Evolutionary conservation across 2,888 invertebrate genomes (phyloP), one percentile per base, ranked within the genome.

Genomic region (Erpobdella octoculata): DNA sequence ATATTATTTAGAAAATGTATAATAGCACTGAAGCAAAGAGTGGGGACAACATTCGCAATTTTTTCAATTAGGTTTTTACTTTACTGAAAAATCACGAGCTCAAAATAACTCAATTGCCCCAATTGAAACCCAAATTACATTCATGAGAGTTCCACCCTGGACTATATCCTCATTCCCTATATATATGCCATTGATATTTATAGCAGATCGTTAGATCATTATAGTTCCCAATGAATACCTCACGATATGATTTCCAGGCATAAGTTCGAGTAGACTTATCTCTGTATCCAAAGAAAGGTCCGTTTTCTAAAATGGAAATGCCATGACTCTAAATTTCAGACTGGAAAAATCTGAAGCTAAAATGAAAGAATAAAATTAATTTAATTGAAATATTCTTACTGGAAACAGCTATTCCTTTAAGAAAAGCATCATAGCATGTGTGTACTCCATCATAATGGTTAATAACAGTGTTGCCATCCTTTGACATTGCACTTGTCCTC

Each of bases 231-330:
- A 1, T 37, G n/a, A 31, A 25, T 67, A 83, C 90, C 84, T 94
- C 93, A 85, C 93, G 91, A 85, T 93, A 95, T 79, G 90, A 90
- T 76, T 93, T 87, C 95, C 95, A 96, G 79, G 87, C 88, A 85
- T 92, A 95, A 28, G 92, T 91, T 83, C 90, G 91, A 78, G 88
- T 88, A 78, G 90, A 88, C 72, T 89, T 89, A 77, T 93, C 92
- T 74, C 93, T 88, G 91, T 91, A 93, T 72, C 95, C 95, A 18
- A 76, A 62, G 70, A 73, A 77, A 12, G 70, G 73, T 33, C 75
- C 75, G 67, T 75, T 73, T 25, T 72, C 77, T 77, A 72, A n/a
- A 41, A 48, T n/a, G n/a, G n/a, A n/a, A n/a, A n/a, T n/a, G n/a
- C n/a, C n/a, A 62, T 31, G 33, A 38, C 5, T 9, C n/a, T 38